A percentile compares a stretch with the other conserved stretches of the same genome.
phyloP scores from a whole-genome alignment of 2,113 vertebrate genomes.

The Mormyrus lacerda region DNA sequence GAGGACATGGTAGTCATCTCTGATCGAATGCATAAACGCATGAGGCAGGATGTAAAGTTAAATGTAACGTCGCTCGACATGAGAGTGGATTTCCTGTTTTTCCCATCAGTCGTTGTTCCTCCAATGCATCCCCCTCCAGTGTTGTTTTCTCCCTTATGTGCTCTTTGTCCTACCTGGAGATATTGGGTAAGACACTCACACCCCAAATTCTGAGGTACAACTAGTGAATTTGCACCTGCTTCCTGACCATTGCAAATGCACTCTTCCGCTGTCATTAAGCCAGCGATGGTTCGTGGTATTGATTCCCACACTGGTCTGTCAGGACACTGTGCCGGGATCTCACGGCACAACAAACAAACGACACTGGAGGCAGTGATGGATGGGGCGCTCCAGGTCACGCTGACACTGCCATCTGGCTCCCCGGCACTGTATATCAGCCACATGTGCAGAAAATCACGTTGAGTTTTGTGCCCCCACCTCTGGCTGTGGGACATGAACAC shows the following conservation, averaged over 20 bases:
- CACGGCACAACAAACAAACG: conserved; percentile 64
- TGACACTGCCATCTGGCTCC: conserved; percentile 60
- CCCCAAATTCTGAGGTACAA: conserved; percentile 29
- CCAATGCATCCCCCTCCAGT: background rate
- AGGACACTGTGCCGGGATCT: conserved; percentile 57
- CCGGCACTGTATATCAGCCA: conserved; percentile 59
- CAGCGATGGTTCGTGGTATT: conserved; percentile 41
- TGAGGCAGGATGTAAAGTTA: background rate
- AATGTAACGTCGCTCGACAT: background rate
- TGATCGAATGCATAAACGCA: background rate
- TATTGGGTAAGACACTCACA: conserved; percentile 19
- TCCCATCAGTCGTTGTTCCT: background rate
- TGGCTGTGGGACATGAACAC: conserved; percentile 45
- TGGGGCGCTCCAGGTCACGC: conserved; percentile 59
- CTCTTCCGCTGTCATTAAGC: conserved; percentile 32
- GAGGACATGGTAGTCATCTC: background rate
- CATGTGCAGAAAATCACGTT: conserved; percentile 63
- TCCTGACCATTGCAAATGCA: conserved; percentile 27
- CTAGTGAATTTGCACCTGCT: conserved; percentile 47
- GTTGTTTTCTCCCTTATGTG: background rate
- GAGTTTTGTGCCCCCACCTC: conserved; percentile 58
- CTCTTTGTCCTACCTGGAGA: background rate
- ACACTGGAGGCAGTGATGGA: conserved; percentile 66
- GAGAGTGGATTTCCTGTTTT: background rate
- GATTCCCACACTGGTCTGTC: conserved; percentile 58